Percentiles rank a stretch among this genome's conserved stretches.
phyloP scores from a whole-genome alignment of 1,140 invertebrate species.

The Diachasmimorpha longicaudata region DNA sequence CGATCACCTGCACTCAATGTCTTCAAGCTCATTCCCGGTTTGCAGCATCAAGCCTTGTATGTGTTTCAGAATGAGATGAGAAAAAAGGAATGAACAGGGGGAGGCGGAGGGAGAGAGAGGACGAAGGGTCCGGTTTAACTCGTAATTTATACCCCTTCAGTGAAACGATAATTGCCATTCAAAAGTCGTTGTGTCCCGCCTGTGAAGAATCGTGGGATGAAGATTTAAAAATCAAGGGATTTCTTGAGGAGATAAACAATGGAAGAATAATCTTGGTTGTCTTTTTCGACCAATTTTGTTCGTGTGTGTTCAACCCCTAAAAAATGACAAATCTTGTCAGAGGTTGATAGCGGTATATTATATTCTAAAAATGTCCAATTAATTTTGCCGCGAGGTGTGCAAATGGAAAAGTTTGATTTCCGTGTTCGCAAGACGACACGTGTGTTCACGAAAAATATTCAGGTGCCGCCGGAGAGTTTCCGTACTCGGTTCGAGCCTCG shows the following conservation, averaged over 20 bases:
- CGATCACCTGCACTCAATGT: conserved; percentile 5
- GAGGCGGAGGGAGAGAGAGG: background rate
- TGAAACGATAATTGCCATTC: conserved; percentile 21
- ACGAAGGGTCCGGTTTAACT: conserved; percentile 5
- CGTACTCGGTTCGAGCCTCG: too few species aligned
- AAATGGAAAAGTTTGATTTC: too few species aligned
- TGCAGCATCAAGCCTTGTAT: conserved; percentile 12
- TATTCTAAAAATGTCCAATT: too few species aligned
- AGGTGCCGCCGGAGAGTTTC: background rate
- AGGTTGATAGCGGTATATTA: too few species aligned
- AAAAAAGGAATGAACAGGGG: background rate
- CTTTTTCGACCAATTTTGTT: too few species aligned
- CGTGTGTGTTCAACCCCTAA: too few species aligned
- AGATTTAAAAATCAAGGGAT: background rate
- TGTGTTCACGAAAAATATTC: too few species aligned
- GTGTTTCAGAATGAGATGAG: background rate
- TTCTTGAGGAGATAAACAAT: too few species aligned
- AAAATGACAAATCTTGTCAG: too few species aligned
- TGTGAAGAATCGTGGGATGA: background rate
- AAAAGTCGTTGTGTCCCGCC: conserved; percentile 12
- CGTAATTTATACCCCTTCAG: conserved; percentile 19
- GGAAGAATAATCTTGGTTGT: too few species aligned
- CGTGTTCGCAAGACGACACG: too few species aligned
- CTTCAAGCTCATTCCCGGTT: conserved; percentile 1
- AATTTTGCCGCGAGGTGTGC: too few species aligned